phyloP scores from a whole-genome alignment of 2,113 vertebrate genomes.

The Anolis sagrei region DNA sequence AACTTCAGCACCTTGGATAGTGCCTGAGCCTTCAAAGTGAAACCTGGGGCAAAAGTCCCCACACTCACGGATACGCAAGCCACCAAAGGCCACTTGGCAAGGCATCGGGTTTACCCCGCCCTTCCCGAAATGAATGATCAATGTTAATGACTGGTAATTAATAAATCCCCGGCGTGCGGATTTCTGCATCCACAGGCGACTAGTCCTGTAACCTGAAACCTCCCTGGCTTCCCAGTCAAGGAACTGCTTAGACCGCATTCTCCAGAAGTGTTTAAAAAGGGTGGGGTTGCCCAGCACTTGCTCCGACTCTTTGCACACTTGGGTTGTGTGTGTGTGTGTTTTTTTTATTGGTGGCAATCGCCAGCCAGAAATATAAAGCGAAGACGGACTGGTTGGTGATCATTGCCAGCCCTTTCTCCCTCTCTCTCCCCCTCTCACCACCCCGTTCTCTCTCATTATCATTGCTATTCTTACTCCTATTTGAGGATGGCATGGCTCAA shows the following conservation, averaged over 20 bases:
- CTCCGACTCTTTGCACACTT: conserved; percentile 70
- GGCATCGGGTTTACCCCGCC: too few relatives aligned
- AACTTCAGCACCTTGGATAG: too few relatives aligned
- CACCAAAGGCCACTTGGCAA: too few relatives aligned
- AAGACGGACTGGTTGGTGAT: conserved; percentile 52
- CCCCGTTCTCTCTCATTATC: background rate
- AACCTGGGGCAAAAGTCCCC: too few relatives aligned
- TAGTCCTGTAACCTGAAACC: conserved; percentile 69
- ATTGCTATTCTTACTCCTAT: too few relatives aligned
- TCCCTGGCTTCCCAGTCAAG: conserved; percentile 68
- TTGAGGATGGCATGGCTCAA: conserved; percentile 60
- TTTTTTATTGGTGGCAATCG: conserved; percentile 54
- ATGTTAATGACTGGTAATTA: too few relatives aligned
- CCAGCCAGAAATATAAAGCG: conserved; percentile 66
- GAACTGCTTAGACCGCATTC: conserved; percentile 79
- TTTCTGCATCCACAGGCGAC: conserved; percentile 63
- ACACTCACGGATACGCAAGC: too few relatives aligned
- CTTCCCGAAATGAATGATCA: too few relatives aligned
- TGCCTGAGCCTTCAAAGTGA: too few relatives aligned
- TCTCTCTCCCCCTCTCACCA: conserved; percentile 29
- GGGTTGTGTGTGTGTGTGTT: too few relatives aligned
- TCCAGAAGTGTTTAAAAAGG: conserved; percentile 76
- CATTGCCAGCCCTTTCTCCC: background rate
- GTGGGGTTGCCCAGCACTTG: conserved; percentile 72
- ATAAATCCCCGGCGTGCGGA: too few relatives aligned